Conservation (phyloP, 2,797 vertebrate genomes). For the Eremophila alpestris region DNA sequence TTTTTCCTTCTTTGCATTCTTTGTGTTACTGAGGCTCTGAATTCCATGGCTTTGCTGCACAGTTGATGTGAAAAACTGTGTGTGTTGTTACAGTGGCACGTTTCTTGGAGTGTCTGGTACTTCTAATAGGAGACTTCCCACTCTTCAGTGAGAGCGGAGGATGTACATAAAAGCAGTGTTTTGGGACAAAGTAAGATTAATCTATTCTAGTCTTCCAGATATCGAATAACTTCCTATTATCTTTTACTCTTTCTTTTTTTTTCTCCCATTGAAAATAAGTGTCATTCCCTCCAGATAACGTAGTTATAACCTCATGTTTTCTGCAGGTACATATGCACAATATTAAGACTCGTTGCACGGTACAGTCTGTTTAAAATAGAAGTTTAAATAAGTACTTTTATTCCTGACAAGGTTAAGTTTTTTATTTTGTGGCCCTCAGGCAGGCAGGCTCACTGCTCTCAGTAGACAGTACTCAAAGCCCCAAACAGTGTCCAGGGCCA, state of each 20-base stretch:
- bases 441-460: slow-evolving; percentile 66
- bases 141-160: background rate
- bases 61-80: slow-evolving; percentile 55
- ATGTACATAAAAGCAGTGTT: slow-evolving; percentile 61
- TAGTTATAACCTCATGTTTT: slow-evolving; percentile 58
- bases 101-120: slow-evolving; percentile 59
- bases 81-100: slow-evolving; percentile 51
- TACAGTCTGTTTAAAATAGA: slow-evolving; percentile 65
- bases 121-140: slow-evolving; percentile 47
- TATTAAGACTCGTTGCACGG: slow-evolving; percentile 71
- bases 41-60: slow-evolving; percentile 41
- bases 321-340: slow-evolving; percentile 73
- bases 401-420: slow-evolving; percentile 61
- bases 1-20: slow-evolving; percentile 4
- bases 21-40: slow-evolving; percentile 58
- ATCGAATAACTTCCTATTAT: slow-evolving; percentile 55
- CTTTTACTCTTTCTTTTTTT: slow-evolving; percentile 62
- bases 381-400: slow-evolving; percentile 60
- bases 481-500: slow-evolving; percentile 36
- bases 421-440: slow-evolving; percentile 47
- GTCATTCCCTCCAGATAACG: slow-evolving; percentile 46
- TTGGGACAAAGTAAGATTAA: slow-evolving; percentile 48
- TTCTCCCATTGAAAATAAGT: slow-evolving; percentile 44
- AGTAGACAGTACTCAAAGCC: slow-evolving; percentile 56
- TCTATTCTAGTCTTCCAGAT: slow-evolving; percentile 72